Evolutionary conservation across 2,797 vertebrate genomes (phyloP).

Genomic region (Phaenicophaeus curvirostris): DNA sequence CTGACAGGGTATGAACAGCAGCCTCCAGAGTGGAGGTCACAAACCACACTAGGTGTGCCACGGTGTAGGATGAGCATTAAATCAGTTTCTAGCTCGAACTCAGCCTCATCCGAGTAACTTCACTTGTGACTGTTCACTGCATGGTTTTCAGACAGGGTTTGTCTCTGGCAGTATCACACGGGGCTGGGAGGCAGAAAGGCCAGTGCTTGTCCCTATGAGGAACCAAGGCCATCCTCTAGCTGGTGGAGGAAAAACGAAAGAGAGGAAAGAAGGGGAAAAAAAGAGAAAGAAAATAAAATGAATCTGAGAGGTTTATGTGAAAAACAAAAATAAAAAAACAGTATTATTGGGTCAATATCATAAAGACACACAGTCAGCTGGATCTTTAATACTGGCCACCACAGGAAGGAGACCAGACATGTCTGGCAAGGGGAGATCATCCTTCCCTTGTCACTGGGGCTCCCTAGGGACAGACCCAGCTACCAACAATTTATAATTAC

Average conservation of each 20-base stretch:
- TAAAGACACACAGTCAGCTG: not conserved
- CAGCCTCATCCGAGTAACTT: no score
- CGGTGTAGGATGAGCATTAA: not conserved
- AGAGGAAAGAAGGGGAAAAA: no score
- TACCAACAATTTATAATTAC: not conserved
- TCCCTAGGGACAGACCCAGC: not conserved
- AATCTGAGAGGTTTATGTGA: not conserved
- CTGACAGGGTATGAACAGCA: not conserved
- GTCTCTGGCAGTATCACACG: no score
- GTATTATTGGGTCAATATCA: not conserved
- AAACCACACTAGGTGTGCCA: fast-evolving
- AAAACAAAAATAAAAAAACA: not conserved
- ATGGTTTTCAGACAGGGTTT: no score
- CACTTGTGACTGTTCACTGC: no score
- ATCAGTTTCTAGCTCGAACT: not conserved
- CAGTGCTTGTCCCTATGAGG: no score
- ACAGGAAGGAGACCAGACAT: not conserved
- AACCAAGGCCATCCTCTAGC: no score
- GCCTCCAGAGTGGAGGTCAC: not conserved
- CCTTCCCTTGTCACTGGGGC: not conserved
- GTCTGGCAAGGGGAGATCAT: not conserved
- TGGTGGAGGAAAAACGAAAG: no score
- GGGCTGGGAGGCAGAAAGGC: no score
- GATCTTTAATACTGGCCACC: not conserved
- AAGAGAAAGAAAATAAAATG: not conserved